Evolutionary conservation across 1,140 invertebrate genomes (phyloP).

Genomic region (Trypoxylus dichotomus): DNA sequence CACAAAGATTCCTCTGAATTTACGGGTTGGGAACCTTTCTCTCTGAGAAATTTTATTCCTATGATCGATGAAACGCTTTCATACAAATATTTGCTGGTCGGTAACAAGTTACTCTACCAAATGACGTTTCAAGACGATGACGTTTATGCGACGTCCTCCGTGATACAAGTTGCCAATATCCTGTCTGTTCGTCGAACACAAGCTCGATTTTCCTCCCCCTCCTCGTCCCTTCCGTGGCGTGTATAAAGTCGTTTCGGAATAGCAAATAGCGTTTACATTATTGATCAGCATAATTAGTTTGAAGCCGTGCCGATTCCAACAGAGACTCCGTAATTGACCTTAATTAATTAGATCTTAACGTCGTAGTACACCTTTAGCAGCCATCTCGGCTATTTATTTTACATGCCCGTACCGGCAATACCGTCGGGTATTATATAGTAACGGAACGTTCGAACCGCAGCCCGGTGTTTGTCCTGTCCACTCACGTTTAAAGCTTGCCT

Average conservation of each 20-base stretch:
- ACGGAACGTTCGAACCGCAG: neutral
- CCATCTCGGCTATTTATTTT: slow-evolving; percentile 11
- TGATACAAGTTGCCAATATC: neutral
- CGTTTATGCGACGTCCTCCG: neutral
- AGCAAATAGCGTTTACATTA: slow-evolving; percentile 27
- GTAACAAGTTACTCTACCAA: neutral
- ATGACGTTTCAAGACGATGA: neutral
- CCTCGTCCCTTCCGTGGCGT: neutral
- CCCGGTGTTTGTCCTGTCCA: neutral
- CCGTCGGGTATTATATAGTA: neutral
- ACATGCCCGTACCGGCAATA: neutral
- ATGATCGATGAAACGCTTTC: too few species aligned
- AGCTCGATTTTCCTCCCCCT: neutral
- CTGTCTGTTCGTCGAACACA: too few species aligned
- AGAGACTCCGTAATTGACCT: slow-evolving; percentile 27
- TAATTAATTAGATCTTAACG: slow-evolving; percentile 29
- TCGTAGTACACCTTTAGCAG: neutral
- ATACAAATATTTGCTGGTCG: neutral
- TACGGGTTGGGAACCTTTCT: too few species aligned
- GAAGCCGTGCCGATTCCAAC: slow-evolving; percentile 17
- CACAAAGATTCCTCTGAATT: too few species aligned
- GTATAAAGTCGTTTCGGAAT: slow-evolving; percentile 8
- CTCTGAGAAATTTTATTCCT: too few species aligned
- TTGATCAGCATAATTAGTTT: slow-evolving; percentile 30
- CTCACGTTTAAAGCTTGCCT: neutral